These are phyloP conservation scores for Antheraea assamensis DNA, from an alignment of 2,888 invertebrate genomes.

Conservation along the genomic window DNA sequence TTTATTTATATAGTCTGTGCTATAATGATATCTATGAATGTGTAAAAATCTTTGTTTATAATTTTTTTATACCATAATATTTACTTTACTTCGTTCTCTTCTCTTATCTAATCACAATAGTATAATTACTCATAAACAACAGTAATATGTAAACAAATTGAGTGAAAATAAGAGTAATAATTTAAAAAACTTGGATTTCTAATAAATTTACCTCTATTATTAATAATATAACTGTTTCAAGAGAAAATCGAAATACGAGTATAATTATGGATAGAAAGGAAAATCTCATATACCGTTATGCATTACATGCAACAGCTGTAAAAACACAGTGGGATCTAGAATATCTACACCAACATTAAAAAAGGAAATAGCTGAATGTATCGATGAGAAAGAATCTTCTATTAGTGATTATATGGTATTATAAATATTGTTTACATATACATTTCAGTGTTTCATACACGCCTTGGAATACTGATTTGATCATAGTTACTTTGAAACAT, in stretches of 20 bases:
- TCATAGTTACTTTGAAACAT: too few relatives aligned
- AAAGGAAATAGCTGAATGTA: background rate
- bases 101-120: too few relatives aligned
- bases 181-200: background rate
- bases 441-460: too few relatives aligned
- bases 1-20: too few relatives aligned
- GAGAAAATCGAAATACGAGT: background rate
- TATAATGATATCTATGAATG: too few relatives aligned
- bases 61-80: too few relatives aligned
- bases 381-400: background rate
- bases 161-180: too few relatives aligned
- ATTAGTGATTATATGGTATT: background rate
- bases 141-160: too few relatives aligned
- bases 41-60: too few relatives aligned
- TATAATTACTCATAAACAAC: too few relatives aligned
- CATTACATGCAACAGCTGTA: background rate
- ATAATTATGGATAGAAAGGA: background rate
- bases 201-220: background rate
- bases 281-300: background rate
- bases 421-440: background rate
- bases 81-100: too few relatives aligned
- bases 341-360: background rate
- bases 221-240: background rate
- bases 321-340: background rate
- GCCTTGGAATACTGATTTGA: too few relatives aligned